Evolutionary conservation across 2,797 vertebrate genomes (phyloP).

Genomic region (Coilia nasus): DNA sequence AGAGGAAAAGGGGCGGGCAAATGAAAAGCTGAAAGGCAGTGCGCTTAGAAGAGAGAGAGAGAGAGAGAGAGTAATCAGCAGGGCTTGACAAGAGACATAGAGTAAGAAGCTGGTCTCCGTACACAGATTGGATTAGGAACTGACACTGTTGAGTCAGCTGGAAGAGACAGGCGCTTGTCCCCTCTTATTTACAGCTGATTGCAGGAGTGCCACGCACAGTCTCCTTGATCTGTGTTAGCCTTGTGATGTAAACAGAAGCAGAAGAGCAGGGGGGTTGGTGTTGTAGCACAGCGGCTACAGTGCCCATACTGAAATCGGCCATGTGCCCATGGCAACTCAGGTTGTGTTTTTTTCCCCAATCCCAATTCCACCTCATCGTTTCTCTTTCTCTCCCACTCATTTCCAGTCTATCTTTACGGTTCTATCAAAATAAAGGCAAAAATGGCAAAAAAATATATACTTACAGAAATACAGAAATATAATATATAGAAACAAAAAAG

Average conservation of each 20-base stretch:
- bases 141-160: constrained; percentile 14
- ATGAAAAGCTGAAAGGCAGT: not conserved
- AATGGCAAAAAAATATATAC: too few relatives aligned
- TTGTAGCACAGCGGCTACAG: too few relatives aligned
- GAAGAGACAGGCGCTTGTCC: not conserved
- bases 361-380: too few relatives aligned
- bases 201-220: not conserved
- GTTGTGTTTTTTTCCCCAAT: too few relatives aligned
- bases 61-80: constrained; percentile 20
- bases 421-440: too few relatives aligned
- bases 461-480: too few relatives aligned
- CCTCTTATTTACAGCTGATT: not conserved
- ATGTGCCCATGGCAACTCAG: too few relatives aligned
- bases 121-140: not conserved
- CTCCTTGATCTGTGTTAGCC: not conserved
- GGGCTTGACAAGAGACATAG: constrained; percentile 3
- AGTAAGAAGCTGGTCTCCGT: not conserved
- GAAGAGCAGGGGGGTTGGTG: too few relatives aligned
- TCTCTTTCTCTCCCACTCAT: too few relatives aligned
- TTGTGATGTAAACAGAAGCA: not conserved
- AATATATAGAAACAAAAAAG: too few relatives aligned
- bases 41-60: not conserved
- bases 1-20: not conserved
- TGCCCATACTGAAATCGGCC: too few relatives aligned
- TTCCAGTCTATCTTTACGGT: too few relatives aligned